Evolutionary conservation across 1,140 invertebrate species (phyloP).

Genomic region (Drosophila melanica): DNA sequence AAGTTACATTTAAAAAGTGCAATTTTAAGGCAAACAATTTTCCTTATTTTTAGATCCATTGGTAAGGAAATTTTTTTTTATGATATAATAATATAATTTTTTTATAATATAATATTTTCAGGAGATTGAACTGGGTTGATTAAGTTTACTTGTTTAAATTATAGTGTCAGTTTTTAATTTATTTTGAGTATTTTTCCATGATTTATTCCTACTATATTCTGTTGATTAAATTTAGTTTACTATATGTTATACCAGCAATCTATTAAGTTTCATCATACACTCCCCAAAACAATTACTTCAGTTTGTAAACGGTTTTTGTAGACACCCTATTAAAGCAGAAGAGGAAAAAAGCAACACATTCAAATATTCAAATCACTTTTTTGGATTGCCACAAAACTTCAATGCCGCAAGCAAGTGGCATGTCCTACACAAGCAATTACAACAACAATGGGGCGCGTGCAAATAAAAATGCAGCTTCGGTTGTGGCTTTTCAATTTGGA

Average conservation of each 20-base stretch:
- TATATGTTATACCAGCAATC: background rate
- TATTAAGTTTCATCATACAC: background rate
- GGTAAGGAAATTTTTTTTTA: no score
- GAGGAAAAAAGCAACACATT: background rate
- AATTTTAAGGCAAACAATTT: background rate
- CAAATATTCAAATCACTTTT: constrained; percentile 42
- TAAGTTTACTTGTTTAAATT: no score
- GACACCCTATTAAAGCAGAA: constrained; percentile 11
- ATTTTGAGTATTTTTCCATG: no score
- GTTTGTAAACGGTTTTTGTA: background rate
- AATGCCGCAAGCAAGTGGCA: constrained; percentile 53
- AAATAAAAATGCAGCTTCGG: constrained; percentile 74
- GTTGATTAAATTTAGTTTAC: background rate
- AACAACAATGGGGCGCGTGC: constrained; percentile 63
- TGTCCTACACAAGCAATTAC: constrained; percentile 77
- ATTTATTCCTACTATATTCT: background rate
- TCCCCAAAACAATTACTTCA: background rate
- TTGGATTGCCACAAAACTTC: constrained; percentile 27
- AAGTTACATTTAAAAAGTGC: background rate
- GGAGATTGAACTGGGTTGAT: no score
- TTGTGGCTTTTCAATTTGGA: constrained; percentile 65
- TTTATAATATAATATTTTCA: no score
- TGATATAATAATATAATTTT: no score
- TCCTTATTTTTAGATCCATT: no score
- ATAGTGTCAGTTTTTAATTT: no score